These are phyloP conservation scores for Perca flavescens DNA, from an alignment of 2,113 vertebrate genomes.

Conservation along the genomic window DNA sequence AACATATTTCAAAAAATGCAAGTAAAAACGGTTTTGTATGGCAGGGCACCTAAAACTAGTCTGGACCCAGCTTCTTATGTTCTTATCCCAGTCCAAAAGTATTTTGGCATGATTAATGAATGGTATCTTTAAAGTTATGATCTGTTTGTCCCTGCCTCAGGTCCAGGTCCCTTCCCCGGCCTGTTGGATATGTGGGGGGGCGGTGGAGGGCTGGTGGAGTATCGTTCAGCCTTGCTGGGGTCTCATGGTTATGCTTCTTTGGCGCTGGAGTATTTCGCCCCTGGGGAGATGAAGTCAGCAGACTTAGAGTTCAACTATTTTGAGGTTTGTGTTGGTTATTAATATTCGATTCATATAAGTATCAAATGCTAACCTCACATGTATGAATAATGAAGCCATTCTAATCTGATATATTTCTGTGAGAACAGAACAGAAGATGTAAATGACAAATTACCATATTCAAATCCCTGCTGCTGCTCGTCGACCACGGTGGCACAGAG, in stretches of 20 bases:
- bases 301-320: constrained; percentile 46
- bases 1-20: too few species aligned
- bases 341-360: not conserved
- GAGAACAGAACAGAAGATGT: too few species aligned
- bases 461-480: too few species aligned
- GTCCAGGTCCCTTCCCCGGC: constrained; percentile 82
- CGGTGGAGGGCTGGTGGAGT: constrained; percentile 83
- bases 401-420: too few species aligned
- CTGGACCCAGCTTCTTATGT: too few species aligned
- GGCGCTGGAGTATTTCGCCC: constrained; percentile 75
- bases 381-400: too few species aligned
- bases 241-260: constrained; percentile 79
- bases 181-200: constrained; percentile 85
- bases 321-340: constrained; percentile 71
- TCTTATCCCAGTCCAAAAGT: too few species aligned
- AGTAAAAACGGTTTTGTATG: too few species aligned
- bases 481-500: too few species aligned
- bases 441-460: too few species aligned
- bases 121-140: not conserved
- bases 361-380: not conserved
- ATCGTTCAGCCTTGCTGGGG: constrained; percentile 79
- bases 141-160: constrained; percentile 53
- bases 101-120: not conserved
- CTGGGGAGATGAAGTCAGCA: not conserved
- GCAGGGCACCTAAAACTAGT: too few species aligned